phyloP scores from a whole-genome alignment of 2,113 vertebrate genomes.

The Pantherophis guttatus region DNA sequence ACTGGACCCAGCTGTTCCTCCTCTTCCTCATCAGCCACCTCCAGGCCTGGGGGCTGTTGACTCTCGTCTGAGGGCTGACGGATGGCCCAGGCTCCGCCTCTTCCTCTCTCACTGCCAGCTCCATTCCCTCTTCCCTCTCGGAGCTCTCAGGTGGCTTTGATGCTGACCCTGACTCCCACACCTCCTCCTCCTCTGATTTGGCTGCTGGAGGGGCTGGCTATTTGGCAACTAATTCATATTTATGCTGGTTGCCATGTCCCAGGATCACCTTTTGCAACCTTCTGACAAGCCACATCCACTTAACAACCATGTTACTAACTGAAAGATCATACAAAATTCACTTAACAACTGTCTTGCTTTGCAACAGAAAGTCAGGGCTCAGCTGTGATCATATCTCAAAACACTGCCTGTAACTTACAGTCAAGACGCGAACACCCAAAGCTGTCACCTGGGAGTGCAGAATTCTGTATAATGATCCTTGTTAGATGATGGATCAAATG shows the following conservation, averaged over 20 bases:
- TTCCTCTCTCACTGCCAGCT: too few species aligned
- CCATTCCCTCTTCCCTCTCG: too few species aligned
- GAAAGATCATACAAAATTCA: neutral
- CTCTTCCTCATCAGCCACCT: too few species aligned
- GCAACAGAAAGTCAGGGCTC: neutral
- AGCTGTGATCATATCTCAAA: too few species aligned
- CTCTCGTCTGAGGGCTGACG: too few species aligned
- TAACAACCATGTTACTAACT: neutral
- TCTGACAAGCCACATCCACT: neutral
- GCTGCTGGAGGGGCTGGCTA: neutral
- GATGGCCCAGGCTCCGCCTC: too few species aligned
- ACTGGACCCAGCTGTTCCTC: too few species aligned
- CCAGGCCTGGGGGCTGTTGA: too few species aligned
- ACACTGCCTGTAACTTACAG: neutral
- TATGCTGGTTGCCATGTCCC: neutral
- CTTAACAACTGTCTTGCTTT: neutral
- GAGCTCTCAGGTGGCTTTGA: too few species aligned
- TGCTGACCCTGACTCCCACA: too few species aligned
- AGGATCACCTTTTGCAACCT: neutral
- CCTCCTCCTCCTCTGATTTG: too few species aligned
- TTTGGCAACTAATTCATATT: neutral
- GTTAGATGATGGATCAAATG: neutral
- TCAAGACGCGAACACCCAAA: neutral
- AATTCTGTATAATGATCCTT: neutral
- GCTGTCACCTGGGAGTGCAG: neutral